Evolutionary conservation across 53 echinoderm and acorn worm species (phyloP), one percentile per base, ranked within the genome.

Genomic region (Paracentrotus lividus): DNA sequence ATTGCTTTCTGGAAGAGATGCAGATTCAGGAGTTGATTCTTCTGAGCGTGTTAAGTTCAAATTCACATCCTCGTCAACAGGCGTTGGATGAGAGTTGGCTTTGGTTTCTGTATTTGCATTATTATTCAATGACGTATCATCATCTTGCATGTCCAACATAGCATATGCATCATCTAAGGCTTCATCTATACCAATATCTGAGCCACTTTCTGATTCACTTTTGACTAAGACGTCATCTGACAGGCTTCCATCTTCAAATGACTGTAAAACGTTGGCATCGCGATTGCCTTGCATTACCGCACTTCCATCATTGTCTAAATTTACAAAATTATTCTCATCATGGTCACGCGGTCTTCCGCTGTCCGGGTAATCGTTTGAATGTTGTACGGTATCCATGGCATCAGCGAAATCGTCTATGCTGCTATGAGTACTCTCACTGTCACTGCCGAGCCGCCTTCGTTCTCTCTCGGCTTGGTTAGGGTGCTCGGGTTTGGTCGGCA

Each of bases 351-450:
- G 20, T 87, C 58, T 21, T 56, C 38, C 16, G 47, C 65, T 65
- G 33, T 65, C 42, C 24, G 43, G 61, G 7, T 27, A 29, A 8
- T 89, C 61, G 42, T 40, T 66, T 49, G 36, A 33, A 18, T 49
- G 49, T 52, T 49, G 26, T 3, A 91, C 44, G 14, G 76, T 75
- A 24, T 91, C 91, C 75, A 72, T 91, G 43, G 81, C 92, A 57
- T 92, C 92, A 1, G 92, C 58, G 54, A 78, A 92, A 21, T 92
- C 92, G 58, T 92, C 92, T 44, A 77, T 1, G 43, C 81, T 78
- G 54, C 91, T 91, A n/a, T 64, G 65, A 3, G 60, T 89, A 32
- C 91, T 72, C 10, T 78, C 92, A 57, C 78, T 81, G 51, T 92
- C 81, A 52, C 81, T 78, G 23, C n/a, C 92, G 57, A 32, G 8